Base-by-base conservation (phyloP, 1,140 invertebrate genomes). In the Pogonus chalceus region DNA sequence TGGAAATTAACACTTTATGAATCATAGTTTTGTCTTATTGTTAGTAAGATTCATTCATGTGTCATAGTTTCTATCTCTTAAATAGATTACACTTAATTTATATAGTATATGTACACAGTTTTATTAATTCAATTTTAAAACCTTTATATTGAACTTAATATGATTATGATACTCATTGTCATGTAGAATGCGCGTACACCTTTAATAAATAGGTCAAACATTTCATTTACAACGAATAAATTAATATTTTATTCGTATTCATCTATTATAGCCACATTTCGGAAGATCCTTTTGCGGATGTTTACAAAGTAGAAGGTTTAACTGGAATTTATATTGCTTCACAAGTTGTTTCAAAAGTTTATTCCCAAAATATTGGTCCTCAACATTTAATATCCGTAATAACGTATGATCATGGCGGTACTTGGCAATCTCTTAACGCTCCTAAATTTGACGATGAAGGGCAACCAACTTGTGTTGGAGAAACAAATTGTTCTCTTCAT, bases 241-340 rank as follows among this genome's bases (percentile, higher is more conserved):
- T n/a, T n/a, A n/a, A n/a, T n/a, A n/a, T n/a, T n/a, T n/a, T n/a
- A n/a, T n/a, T n/a, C n/a, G n/a, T n/a, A n/a, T 51, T 24, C 37
- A 2, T 48, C 62, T 62, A 63, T 65, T 71, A 14, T 66, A 91
- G 87, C 62, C 84, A 84, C 52, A 81, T 88, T 9, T 76, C 83
- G 1, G 83, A 88, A 50, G 84, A 90, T 57, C 69, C 85, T 9
- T 94, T 95, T 74, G 87, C 87, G n/a, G 92, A 95, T 65, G 66
- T 96, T 0, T 89, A 93, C 63, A 88, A 87, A 67, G 86, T 96
- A 0, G 82, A 89, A 65, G 91, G 91, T 7, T 66, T 96, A 12
- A 76, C 82, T 21, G 92, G 92, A 2, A 87, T 94, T 51, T 95
- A 92, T 68, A 92, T 95, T 56, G 91, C 88, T 1, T 92, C 89